Evolutionary conservation across 2,113 vertebrate species (phyloP).

Genomic region (Lophochroa leadbeateri): DNA sequence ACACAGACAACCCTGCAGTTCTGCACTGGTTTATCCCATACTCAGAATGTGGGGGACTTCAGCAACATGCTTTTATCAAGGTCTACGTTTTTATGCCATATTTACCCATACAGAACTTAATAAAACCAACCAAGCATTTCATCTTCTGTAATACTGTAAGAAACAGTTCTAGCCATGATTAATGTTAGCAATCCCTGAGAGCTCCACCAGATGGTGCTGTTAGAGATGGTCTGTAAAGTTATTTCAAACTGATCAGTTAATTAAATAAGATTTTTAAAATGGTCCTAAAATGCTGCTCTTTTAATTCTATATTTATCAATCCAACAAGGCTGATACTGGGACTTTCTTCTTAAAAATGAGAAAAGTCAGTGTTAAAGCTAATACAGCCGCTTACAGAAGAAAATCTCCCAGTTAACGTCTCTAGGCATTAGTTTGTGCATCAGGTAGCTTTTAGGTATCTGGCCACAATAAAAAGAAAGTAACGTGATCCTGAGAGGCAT

Average conservation of each 20-base stretch:
- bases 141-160: not conserved
- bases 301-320: not conserved
- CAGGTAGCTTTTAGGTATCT: not conserved
- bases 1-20: not conserved
- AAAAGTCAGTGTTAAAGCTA: not conserved
- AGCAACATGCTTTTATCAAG: not conserved
- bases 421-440: not conserved
- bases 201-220: constrained; percentile 51
- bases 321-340: not conserved
- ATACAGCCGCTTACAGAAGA: not conserved
- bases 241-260: not conserved
- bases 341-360: not conserved
- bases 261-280: not conserved
- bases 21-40: not conserved
- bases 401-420: not conserved
- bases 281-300: not conserved
- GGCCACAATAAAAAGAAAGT: not conserved
- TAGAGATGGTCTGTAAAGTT: not conserved
- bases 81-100: not conserved
- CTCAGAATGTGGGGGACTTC: not conserved
- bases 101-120: not conserved
- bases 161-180: not conserved
- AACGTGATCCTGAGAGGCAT: not conserved
- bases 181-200: not conserved
- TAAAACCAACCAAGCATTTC: not conserved